Percentiles rank a stretch among this genome's conserved stretches.
phyloP scores from a whole-genome alignment of 2,113 vertebrate genomes.

The Planiliza haematocheilus region DNA sequence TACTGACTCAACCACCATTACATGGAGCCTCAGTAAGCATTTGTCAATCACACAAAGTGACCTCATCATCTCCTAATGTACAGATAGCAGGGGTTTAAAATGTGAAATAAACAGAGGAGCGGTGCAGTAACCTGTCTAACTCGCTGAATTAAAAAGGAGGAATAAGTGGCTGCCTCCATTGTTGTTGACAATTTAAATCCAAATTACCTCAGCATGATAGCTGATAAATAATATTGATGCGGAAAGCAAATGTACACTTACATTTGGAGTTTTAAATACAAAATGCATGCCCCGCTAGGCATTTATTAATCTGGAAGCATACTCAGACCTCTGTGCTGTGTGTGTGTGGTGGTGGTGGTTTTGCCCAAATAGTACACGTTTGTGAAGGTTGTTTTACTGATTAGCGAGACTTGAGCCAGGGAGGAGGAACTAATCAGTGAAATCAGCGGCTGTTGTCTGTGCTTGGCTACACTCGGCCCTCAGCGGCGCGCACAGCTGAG shows the following conservation, averaged over 20 bases:
- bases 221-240: constrained; percentile 46
- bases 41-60: constrained; percentile 34
- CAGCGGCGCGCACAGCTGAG: constrained; percentile 51
- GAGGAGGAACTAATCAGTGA: constrained; percentile 65
- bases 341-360: too few species aligned
- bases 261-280: constrained; percentile 21
- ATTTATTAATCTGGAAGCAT: constrained; percentile 6
- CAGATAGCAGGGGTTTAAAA: constrained; percentile 9
- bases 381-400: constrained; percentile 66
- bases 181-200: constrained; percentile 27
- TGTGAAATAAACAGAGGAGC: constrained; percentile 23
- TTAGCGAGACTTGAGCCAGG: constrained; percentile 53
- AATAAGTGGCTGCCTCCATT: constrained; percentile 30
- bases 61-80: constrained; percentile 29
- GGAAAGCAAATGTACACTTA: constrained; percentile 33
- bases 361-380: constrained; percentile 16
- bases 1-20: constrained; percentile 34
- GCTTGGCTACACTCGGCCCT: constrained; percentile 63
- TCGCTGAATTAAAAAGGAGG: constrained; percentile 17
- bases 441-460: constrained; percentile 66
- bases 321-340: neutral
- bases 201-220: constrained; percentile 19
- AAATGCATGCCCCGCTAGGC: neutral
- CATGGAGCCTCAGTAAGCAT: constrained; percentile 32
- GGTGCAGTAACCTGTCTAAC: constrained; percentile 25